phyloP scores from a whole-genome alignment of 2,113 vertebrate species.

The Mobula hypostoma region DNA sequence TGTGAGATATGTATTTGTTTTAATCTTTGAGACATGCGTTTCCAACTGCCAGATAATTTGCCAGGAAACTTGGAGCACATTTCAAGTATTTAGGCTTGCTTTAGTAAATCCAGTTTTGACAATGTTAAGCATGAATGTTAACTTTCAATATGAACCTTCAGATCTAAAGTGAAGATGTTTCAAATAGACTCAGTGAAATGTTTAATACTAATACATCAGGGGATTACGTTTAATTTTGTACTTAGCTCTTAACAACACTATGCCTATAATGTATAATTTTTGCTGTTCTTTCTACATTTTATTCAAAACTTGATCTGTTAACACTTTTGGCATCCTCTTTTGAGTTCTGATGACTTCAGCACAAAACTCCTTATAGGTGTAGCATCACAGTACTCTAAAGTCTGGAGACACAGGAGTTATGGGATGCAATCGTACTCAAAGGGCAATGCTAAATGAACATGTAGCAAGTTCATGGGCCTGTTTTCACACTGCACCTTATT shows the following conservation, averaged over 20 bases:
- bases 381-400: neutral
- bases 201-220: neutral
- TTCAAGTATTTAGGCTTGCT: neutral
- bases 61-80: neutral
- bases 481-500: neutral
- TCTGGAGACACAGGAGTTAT: neutral
- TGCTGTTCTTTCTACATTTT: neutral
- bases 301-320: neutral
- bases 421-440: neutral
- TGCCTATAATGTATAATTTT: neutral
- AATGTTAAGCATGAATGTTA: neutral
- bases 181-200: neutral
- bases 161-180: neutral
- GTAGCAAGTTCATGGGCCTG: neutral
- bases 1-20: neutral
- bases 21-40: neutral
- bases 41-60: slow-evolving; percentile 8
- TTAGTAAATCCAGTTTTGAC: neutral
- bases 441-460: neutral
- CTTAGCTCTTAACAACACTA: neutral
- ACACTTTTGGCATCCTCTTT: neutral
- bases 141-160: neutral
- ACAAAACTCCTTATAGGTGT: neutral
- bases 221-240: neutral
- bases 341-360: neutral